phyloP scores from a whole-genome alignment of 2,113 vertebrate species.

The human region DNA sequence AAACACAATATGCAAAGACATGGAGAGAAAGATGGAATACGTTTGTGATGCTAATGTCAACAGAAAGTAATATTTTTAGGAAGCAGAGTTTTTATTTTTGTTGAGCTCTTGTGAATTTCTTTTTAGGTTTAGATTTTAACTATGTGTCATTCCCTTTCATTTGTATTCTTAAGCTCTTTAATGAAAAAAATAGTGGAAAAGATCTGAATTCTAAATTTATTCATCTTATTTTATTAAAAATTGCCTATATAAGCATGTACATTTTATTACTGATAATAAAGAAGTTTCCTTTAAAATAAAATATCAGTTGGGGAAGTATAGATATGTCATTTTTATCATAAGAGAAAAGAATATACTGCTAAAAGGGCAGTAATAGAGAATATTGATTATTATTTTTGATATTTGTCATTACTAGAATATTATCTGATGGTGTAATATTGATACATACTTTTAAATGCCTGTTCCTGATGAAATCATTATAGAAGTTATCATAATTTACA shows the following conservation, averaged over 20 bases:
- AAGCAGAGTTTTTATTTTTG: slow-evolving; percentile 13
- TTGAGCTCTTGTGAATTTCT: neutral
- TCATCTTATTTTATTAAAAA: neutral
- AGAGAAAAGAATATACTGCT: neutral
- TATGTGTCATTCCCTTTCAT: neutral
- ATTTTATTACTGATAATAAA: neutral
- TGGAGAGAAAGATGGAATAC: neutral
- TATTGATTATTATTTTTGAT: neutral
- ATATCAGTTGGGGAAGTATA: neutral
- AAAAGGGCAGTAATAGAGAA: neutral
- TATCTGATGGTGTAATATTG: neutral
- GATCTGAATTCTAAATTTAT: neutral
- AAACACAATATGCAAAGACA: neutral
- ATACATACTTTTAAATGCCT: neutral
- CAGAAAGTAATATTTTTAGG: neutral
- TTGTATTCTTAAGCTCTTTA: neutral
- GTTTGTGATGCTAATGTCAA: neutral
- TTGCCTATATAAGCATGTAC: neutral
- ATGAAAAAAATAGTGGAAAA: neutral
- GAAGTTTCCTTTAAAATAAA: neutral
- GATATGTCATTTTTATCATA: neutral
- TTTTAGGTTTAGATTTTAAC: slow-evolving; percentile 9
- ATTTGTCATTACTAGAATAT: neutral
- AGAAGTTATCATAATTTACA: neutral
- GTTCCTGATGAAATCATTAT: neutral